Evolutionary conservation across 2,113 vertebrate genomes (phyloP).

Genomic region (Neotragus moschatus): DNA sequence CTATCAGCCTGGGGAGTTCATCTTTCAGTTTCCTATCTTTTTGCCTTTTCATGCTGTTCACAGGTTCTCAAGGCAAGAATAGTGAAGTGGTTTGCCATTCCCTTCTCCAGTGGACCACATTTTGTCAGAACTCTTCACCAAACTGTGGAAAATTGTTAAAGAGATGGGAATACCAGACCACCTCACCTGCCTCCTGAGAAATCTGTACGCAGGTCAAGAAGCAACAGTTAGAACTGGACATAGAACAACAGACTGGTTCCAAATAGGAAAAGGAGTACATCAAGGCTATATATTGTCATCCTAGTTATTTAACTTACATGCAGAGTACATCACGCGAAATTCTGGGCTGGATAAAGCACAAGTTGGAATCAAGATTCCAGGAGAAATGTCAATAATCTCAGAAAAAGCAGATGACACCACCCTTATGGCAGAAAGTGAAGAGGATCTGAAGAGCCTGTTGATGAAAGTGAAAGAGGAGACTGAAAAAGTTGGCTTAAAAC

Average conservation of each 20-base stretch:
- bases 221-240: neutral
- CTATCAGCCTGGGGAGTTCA: neutral
- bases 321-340: neutral
- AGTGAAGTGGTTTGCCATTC: neutral
- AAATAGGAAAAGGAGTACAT: neutral
- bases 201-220: neutral
- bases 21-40: neutral
- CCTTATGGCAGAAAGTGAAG: neutral
- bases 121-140: neutral
- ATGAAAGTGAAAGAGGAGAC: neutral
- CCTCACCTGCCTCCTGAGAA: neutral
- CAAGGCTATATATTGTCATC: neutral
- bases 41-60: neutral
- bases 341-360: neutral
- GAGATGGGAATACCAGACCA: neutral
- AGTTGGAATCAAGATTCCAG: neutral
- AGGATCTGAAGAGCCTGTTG: neutral
- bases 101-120: neutral
- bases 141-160: neutral
- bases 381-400: neutral
- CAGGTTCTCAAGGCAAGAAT: neutral
- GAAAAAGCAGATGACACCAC: neutral
- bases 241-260: neutral
- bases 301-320: neutral
- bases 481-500: neutral